These are phyloP conservation scores for Barbus barbus DNA, from an alignment of 2,113 vertebrate species.

Conservation along the genomic window DNA sequence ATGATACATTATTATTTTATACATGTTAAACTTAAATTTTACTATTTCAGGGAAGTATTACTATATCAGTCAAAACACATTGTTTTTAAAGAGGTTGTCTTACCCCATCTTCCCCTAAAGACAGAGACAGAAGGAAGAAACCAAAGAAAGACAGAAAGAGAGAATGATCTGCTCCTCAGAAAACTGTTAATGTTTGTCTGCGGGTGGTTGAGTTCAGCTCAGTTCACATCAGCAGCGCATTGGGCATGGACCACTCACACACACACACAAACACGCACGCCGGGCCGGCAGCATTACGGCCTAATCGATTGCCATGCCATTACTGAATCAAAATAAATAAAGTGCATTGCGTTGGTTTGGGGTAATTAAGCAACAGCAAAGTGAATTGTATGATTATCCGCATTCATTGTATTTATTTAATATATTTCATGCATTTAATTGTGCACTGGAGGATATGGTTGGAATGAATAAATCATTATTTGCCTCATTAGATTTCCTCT, in stretches of 20 bases:
- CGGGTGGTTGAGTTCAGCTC: constrained; percentile 54
- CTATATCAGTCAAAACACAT: not conserved
- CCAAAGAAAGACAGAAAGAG: constrained; percentile 21
- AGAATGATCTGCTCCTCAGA: constrained; percentile 54
- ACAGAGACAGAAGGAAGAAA: not conserved
- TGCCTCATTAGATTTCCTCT: constrained; percentile 78
- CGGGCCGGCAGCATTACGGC: constrained; percentile 71
- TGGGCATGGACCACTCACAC: constrained; percentile 36
- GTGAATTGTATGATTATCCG: constrained; percentile 78
- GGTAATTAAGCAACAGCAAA: constrained; percentile 77
- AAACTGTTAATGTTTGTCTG: constrained; percentile 51
- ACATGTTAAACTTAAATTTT: too few relatives aligned
- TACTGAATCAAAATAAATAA: constrained; percentile 79
- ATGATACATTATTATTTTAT: too few relatives aligned
- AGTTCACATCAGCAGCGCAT: constrained; percentile 35
- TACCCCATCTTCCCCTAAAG: not conserved
- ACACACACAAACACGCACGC: constrained; percentile 57
- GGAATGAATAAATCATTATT: constrained; percentile 79
- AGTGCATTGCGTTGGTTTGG: constrained; percentile 74
- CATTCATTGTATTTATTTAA: constrained; percentile 85
- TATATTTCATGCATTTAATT: constrained; percentile 81
- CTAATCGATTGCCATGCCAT: constrained; percentile 78
- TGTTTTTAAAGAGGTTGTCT: not conserved
- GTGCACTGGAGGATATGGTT: constrained; percentile 74
- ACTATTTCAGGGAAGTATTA: too few relatives aligned